These are phyloP conservation scores for Lapara coniferarum DNA, from an alignment of 2,888 invertebrate genomes.

Conservation along the genomic window DNA sequence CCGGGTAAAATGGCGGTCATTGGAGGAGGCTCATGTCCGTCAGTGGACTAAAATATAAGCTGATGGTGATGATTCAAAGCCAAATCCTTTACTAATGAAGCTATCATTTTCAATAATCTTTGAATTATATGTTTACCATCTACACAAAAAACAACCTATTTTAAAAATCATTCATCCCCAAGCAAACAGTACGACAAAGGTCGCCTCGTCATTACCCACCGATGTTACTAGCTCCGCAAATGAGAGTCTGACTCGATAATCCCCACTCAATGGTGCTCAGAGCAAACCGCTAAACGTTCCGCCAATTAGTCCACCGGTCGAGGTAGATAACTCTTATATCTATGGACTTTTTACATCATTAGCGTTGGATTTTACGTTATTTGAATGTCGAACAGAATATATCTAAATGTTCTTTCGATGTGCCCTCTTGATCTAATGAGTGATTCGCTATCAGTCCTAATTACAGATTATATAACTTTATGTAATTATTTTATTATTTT, in stretches of 20 bases:
- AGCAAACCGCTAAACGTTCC: constrained; percentile 26
- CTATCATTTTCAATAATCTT: too few species aligned
- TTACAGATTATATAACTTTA: background rate
- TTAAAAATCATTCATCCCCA: background rate
- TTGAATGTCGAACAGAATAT: constrained; percentile 1
- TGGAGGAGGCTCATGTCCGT: too few species aligned
- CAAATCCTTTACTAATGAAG: too few species aligned
- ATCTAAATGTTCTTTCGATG: background rate
- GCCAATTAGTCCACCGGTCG: constrained; percentile 27
- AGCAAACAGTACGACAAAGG: background rate
- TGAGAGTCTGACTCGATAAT: constrained; percentile 25
- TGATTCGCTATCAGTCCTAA: background rate
- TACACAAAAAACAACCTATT: background rate
- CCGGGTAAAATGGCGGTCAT: too few species aligned
- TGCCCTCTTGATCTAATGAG: background rate
- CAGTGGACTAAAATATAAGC: too few species aligned
- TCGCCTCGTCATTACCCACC: constrained; percentile 8
- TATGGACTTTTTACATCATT: constrained; percentile 26
- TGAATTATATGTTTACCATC: background rate
- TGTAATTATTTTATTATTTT: background rate
- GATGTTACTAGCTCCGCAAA: constrained; percentile 18
- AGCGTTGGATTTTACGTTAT: constrained; percentile 21
- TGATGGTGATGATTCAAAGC: too few species aligned
- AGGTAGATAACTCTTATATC: constrained; percentile 17
- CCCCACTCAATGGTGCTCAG: constrained; percentile 25